Percentiles rank a stretch among this genome's conserved stretches.
These are phyloP conservation scores for Saguinus imperator DNA, from an alignment of 2,113 vertebrate species.

Conservation along the genomic window DNA sequence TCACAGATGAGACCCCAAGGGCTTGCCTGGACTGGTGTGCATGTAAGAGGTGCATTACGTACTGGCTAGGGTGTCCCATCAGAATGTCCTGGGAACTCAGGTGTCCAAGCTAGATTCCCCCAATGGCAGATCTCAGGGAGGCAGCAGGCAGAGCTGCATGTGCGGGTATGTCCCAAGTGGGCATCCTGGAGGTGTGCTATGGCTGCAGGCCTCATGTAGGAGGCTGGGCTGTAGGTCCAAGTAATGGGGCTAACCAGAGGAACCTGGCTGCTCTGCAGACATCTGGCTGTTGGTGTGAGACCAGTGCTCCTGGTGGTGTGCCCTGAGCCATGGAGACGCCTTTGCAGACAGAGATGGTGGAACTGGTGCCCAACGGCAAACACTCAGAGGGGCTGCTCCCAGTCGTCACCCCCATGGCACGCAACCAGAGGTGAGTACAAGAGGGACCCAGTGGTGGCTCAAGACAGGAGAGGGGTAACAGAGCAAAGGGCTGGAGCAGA, in stretches of 20 bases:
- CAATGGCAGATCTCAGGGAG: neutral
- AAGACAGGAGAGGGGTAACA: too few relatives aligned
- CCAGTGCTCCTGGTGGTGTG: neutral
- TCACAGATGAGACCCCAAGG: neutral
- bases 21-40: neutral
- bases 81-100: neutral
- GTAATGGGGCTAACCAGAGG: neutral
- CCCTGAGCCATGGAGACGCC: slow-evolving; percentile 62
- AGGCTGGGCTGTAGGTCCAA: neutral
- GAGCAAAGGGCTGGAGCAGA: neutral
- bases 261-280: neutral
- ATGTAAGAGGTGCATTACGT: rapidly evolving
- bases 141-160: neutral
- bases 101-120: neutral
- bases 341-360: slow-evolving; percentile 86
- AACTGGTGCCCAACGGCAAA: slow-evolving; percentile 87
- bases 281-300: neutral
- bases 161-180: neutral
- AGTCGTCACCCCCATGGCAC: neutral
- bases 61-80: neutral
- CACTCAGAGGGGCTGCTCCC: slow-evolving; percentile 58
- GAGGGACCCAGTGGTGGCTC: neutral
- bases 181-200: neutral
- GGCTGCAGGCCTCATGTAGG: neutral
- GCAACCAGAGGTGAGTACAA: slow-evolving; percentile 78